phyloP scores from a whole-genome alignment of 2,888 invertebrate species.

The Andrena marginata region DNA sequence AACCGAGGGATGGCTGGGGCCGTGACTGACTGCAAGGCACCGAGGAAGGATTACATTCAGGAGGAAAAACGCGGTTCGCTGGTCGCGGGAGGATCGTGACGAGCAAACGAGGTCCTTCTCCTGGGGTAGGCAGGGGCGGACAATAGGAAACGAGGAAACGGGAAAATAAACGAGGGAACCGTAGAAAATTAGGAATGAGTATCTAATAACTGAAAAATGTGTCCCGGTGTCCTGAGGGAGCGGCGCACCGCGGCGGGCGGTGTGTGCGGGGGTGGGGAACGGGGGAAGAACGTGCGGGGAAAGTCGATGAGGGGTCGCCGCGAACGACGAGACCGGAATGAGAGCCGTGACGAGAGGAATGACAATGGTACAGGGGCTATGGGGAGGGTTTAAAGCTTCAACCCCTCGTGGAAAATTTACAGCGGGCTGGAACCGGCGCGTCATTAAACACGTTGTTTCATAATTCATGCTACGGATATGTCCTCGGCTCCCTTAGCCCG shows the following conservation, averaged over 20 bases:
- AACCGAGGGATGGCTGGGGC: not conserved
- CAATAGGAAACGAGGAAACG: constrained; percentile 64
- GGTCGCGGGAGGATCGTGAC: constrained; percentile 1
- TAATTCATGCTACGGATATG: constrained; percentile 81
- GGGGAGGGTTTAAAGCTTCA: constrained; percentile 78
- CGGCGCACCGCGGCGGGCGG: not conserved
- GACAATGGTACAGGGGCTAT: constrained; percentile 76
- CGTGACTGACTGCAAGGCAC: not conserved
- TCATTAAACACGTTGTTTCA: constrained; percentile 85
- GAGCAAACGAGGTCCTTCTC: constrained; percentile 15
- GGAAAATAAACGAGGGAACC: constrained; percentile 61
- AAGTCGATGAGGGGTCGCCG: constrained; percentile 65
- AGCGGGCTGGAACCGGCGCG: constrained; percentile 82
- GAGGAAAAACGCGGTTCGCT: not conserved
- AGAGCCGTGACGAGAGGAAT: constrained; percentile 74
- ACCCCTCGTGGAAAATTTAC: constrained; percentile 81
- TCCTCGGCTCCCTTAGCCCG: constrained; percentile 43
- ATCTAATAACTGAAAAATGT: constrained; percentile 79
- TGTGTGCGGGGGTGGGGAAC: too few species aligned
- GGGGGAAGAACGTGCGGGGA: constrained; percentile 68
- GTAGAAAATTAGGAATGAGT: constrained; percentile 76
- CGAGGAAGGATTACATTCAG: not conserved
- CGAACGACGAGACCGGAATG: constrained; percentile 69
- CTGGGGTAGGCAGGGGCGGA: constrained; percentile 16
- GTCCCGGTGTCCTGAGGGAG: constrained; percentile 65